Base-by-base conservation (phyloP, 2,797 vertebrate genomes). In the Gadopsis bispinosus region DNA sequence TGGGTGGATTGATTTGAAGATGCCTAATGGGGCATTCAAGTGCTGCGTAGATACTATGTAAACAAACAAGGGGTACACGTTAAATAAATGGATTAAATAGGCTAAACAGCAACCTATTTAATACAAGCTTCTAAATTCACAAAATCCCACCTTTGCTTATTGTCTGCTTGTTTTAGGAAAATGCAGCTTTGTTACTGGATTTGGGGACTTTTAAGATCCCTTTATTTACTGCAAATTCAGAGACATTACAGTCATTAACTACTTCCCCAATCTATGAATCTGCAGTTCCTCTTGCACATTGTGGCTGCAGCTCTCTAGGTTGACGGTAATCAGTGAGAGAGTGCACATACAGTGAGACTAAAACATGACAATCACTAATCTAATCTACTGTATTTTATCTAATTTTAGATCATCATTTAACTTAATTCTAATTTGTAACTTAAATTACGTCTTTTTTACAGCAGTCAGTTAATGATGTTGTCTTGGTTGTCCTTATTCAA, bases 1-100 rank as follows among this genome's bases (percentile, higher is more conserved):
- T 39, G 26, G 54, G 22, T n/a, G 26, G 20, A 62, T 5, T 56
- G 56, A 65, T 75, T 39, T 60, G 7, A 73, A 59, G 6, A 70
- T 20, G 33, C 12, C 51, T 68, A 1, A 9, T 48, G 41, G 45
- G 26, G 33, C 26, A 63, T 9, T 9, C 13, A 20, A 39, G 48
- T 43, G 4, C 43, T 41, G 5, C 19, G 50, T 33, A 13, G 43
- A 74, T 13, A 73, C 26, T 45, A 1, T 2, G 17, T 33, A 4
- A 51, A 50, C 51, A 71, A 43, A n/a, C 33, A 43, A 39, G 35
- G 13, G 17, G 11, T 35, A 22, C 14, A 33, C 3, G 1, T 45
- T 35, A 22, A 50, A 43, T 26, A 56, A 50, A 22, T 39, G 1
- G 43, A 59, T n/a, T 22, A 53, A 59, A 60, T 19, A 54, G 3